Base-by-base conservation (phyloP, 2,797 vertebrate species). In the Enteromius mattozi region DNA sequence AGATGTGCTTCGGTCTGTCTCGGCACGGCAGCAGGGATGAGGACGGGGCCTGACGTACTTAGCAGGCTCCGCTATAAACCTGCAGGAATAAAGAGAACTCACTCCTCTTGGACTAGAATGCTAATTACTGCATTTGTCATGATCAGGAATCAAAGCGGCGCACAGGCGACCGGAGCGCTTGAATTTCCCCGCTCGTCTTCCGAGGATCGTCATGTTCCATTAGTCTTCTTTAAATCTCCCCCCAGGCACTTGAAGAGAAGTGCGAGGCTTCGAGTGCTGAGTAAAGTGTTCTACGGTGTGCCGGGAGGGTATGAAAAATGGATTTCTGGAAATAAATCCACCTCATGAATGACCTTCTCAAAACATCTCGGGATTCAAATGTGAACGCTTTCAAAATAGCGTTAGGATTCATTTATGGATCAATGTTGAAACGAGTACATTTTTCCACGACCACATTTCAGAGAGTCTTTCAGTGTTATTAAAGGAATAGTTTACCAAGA, bases 41-140 rank as follows among this genome's bases (percentile, higher is more conserved):
- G 87, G 78, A 87, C 66, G 69, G 87, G 87, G 19, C 54, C 13
- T 1, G 3, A 14, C 14, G 56, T 65, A 74, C 56, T 82, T 74
- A 65, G 56, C 40, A 76, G 72, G 72, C 63, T 87, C 86, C 42
- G 19, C 4, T 70, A 56, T 76, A 72, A 80, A 88, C 76, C 80
- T 80, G 75, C 68, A 81, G 79, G 83, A 89, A 90, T 87, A 80
- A 89, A 92, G 88, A 89, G 82, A 90, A 90, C 86, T 84, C 40
- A 37, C 85, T 81, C 68, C 72, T 89, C 90, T 89, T 84, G 88
- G 88, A 90, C 82, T 66, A 59, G 90, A 92, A 94, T 93, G 93
- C 90, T 93, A 93, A 94, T 92, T 91, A 90, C 86, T 88, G 69
- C 87, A 80, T 92, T 92, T 87, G 91, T 92, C 92, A 89, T 63